phyloP scores from a whole-genome alignment of 2,888 invertebrate species.

The Xylota segnis region DNA sequence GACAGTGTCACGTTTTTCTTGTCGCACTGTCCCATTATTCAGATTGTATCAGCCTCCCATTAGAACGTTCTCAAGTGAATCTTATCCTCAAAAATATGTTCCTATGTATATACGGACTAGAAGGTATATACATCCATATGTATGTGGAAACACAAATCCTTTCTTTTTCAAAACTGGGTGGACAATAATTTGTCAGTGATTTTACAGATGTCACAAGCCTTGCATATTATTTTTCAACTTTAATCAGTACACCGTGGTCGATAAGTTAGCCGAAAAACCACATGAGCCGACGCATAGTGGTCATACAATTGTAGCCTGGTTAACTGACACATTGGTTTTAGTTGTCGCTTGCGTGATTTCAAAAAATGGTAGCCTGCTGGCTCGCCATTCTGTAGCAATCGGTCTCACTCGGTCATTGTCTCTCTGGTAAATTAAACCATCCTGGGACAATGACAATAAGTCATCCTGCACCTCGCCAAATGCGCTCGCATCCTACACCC shows the following conservation, averaged over 20 bases:
- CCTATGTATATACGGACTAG: background rate
- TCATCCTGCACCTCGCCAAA: constrained; percentile 45
- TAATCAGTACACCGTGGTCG: constrained; percentile 13
- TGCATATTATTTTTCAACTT: constrained; percentile 21
- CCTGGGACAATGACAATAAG: constrained; percentile 57
- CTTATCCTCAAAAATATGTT: constrained; percentile 17
- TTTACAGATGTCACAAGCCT: constrained; percentile 48
- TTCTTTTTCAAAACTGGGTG: background rate
- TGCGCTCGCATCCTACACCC: constrained; percentile 49
- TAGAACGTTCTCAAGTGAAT: constrained; percentile 23
- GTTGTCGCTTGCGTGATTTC: constrained; percentile 61
- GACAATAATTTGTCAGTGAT: constrained; percentile 9
- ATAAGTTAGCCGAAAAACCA: constrained; percentile 39
- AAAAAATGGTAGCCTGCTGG: constrained; percentile 45
- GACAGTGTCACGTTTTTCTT: constrained; percentile 48
- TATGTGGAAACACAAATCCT: background rate
- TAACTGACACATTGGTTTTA: constrained; percentile 24
- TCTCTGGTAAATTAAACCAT: constrained; percentile 70
- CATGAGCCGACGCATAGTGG: constrained; percentile 42
- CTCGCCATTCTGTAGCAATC: constrained; percentile 39
- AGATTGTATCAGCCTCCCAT: constrained; percentile 54
- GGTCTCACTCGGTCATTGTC: constrained; percentile 57
- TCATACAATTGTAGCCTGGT: constrained; percentile 37
- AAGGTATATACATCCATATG: background rate
- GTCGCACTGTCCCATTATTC: constrained; percentile 56